phyloP scores from a whole-genome alignment of 1,140 invertebrate species.

The Bicyclus anynana region DNA sequence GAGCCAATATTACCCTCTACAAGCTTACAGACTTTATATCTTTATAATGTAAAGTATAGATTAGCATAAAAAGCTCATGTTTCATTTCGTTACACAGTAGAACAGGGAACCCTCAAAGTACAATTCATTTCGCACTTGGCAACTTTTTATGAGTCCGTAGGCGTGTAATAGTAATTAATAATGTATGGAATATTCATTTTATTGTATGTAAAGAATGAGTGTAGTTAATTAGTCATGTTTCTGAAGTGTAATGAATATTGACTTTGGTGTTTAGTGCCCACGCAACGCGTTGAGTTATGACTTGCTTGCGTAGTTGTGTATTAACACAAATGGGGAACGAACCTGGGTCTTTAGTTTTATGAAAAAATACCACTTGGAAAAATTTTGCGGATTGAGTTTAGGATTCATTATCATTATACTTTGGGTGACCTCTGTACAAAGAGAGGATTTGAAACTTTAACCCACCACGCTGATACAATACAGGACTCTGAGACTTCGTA shows the following conservation, averaged over 20 bases:
- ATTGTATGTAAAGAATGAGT: conserved; percentile 23
- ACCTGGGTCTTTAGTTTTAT: too few species aligned
- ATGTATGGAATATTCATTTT: conserved; percentile 27
- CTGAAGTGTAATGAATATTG: conserved; percentile 25
- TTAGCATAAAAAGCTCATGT: too few species aligned
- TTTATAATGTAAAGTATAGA: too few species aligned
- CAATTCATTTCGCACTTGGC: not conserved
- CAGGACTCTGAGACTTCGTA: too few species aligned
- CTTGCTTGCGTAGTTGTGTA: not conserved
- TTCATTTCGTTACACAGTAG: not conserved
- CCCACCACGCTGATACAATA: too few species aligned
- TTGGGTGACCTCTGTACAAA: too few species aligned
- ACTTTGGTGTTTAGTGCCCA: conserved; percentile 10
- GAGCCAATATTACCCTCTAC: too few species aligned
- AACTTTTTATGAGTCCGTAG: conserved; percentile 9
- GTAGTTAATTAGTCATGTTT: conserved; percentile 19
- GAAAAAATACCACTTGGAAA: too few species aligned
- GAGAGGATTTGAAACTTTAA: too few species aligned
- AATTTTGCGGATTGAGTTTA: too few species aligned
- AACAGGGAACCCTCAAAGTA: not conserved
- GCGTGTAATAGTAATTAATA: conserved; percentile 31
- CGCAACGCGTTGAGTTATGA: conserved; percentile 4
- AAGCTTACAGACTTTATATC: too few species aligned
- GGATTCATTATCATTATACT: too few species aligned
- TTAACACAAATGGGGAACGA: not conserved